phyloP scores from a whole-genome alignment of 2,888 invertebrate species.

The Chymomyza procnemis region DNA sequence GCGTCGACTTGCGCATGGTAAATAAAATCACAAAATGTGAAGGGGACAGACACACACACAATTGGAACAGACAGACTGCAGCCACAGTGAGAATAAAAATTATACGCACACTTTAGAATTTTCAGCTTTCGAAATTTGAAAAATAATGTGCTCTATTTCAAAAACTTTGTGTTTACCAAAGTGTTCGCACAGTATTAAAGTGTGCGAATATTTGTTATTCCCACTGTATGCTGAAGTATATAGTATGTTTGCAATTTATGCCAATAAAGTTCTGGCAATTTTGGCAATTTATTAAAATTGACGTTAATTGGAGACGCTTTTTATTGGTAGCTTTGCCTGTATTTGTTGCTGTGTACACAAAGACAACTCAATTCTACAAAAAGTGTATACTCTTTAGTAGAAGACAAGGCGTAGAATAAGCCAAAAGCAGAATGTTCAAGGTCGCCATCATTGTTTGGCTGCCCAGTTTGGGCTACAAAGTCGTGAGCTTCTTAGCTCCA shows the following conservation, averaged over 20 bases:
- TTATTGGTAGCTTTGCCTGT: constrained; percentile 48
- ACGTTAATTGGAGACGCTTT: constrained; percentile 66
- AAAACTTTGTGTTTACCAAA: no score
- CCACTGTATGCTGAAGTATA: constrained; percentile 1
- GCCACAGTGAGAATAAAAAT: neutral
- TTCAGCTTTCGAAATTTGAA: no score
- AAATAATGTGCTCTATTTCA: no score
- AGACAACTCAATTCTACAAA: neutral
- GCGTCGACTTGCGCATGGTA: constrained; percentile 16
- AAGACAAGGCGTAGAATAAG: neutral
- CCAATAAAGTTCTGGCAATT: constrained; percentile 56
- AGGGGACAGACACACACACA: constrained; percentile 39
- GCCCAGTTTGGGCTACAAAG: constrained; percentile 28
- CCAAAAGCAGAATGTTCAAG: constrained; percentile 50
- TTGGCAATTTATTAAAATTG: constrained; percentile 60
- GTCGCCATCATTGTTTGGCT: constrained; percentile 52
- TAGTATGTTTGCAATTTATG: constrained; percentile 50
- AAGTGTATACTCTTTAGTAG: neutral
- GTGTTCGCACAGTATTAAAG: no score
- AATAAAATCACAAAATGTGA: constrained; percentile 32
- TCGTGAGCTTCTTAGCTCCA: constrained; percentile 66
- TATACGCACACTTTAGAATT: no score
- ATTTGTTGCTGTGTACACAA: neutral
- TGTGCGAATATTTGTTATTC: constrained; percentile 2
- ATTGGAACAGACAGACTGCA: neutral